phyloP scores from a whole-genome alignment of 1,140 invertebrate species.

The Lanistes nyassanus region DNA sequence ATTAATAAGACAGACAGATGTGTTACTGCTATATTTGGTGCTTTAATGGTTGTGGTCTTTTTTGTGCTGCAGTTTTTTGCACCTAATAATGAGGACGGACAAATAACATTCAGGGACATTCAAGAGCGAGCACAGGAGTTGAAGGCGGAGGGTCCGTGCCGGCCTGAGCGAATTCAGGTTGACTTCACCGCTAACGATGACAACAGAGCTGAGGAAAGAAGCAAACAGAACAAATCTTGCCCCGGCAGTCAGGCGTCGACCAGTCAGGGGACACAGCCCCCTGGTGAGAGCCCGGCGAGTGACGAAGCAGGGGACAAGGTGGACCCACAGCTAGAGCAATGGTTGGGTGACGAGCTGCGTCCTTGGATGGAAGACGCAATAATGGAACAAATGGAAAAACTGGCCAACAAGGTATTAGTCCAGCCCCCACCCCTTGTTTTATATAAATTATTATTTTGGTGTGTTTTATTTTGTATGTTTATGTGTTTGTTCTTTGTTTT shows the following conservation, averaged over 20 bases:
- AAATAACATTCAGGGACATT: background rate
- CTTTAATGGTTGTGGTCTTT: no score
- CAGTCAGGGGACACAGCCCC: no score
- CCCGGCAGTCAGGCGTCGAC: no score
- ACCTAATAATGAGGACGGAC: background rate
- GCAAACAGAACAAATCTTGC: no score
- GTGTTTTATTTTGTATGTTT: no score
- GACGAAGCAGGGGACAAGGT: background rate
- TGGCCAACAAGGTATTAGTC: background rate
- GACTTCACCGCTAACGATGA: background rate
- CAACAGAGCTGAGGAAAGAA: background rate
- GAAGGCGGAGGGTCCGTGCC: background rate
- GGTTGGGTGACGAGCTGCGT: background rate
- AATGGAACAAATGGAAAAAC: background rate
- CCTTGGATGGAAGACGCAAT: constrained; percentile 1
- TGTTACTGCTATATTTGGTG: no score
- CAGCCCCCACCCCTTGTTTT: background rate
- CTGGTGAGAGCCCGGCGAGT: no score
- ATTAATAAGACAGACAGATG: no score
- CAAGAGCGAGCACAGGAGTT: background rate
- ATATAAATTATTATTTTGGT: no score
- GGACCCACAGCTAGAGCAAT: background rate
- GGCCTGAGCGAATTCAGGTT: background rate
- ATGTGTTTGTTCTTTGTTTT: no score
- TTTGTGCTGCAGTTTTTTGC: no score